A percentile compares a stretch with the other conserved stretches of the same genome.
These are phyloP conservation scores for Zaprionus lachaisei DNA, from an alignment of 1,140 invertebrate species.

Conservation along the genomic window DNA sequence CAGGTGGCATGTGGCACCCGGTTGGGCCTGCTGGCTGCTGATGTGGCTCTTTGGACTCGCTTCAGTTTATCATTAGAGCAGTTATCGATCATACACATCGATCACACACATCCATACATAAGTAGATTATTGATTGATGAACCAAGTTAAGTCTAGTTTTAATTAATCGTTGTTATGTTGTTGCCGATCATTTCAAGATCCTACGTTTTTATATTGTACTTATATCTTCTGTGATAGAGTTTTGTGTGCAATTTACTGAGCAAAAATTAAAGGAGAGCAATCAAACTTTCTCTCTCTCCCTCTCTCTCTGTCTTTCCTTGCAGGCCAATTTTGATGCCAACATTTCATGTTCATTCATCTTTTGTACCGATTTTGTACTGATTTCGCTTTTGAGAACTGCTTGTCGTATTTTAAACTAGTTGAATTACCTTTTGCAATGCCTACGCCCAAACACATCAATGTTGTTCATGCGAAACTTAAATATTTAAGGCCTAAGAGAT, in stretches of 20 bases:
- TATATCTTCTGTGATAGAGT: slow-evolving; percentile 80
- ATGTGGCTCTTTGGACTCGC: slow-evolving; percentile 34
- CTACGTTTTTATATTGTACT: slow-evolving; percentile 24
- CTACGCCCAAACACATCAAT: slow-evolving; percentile 72
- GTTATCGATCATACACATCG: neutral
- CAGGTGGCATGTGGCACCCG: slow-evolving; percentile 14
- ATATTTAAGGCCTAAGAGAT: slow-evolving; percentile 48
- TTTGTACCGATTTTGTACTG: slow-evolving; percentile 6
- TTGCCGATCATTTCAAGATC: slow-evolving; percentile 44
- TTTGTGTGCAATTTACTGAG: slow-evolving; percentile 71
- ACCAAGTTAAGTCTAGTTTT: slow-evolving; percentile 21
- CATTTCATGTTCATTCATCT: slow-evolving; percentile 6
- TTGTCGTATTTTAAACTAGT: neutral
- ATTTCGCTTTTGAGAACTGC: slow-evolving; percentile 28
- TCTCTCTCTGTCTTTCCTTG: neutral
- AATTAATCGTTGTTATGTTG: slow-evolving; percentile 58
- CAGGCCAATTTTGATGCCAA: slow-evolving; percentile 54
- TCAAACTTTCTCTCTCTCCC: neutral
- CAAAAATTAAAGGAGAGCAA: neutral
- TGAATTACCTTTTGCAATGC: slow-evolving; percentile 16
- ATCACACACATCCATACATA: neutral
- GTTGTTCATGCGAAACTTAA: slow-evolving; percentile 69
- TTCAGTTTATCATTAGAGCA: slow-evolving; percentile 53
- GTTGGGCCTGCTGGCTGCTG: slow-evolving; percentile 33
- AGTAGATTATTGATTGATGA: slow-evolving; percentile 6